Evolutionary conservation across 2,888 invertebrate genomes (phyloP).

Genomic region (Meandrusa payeni): DNA sequence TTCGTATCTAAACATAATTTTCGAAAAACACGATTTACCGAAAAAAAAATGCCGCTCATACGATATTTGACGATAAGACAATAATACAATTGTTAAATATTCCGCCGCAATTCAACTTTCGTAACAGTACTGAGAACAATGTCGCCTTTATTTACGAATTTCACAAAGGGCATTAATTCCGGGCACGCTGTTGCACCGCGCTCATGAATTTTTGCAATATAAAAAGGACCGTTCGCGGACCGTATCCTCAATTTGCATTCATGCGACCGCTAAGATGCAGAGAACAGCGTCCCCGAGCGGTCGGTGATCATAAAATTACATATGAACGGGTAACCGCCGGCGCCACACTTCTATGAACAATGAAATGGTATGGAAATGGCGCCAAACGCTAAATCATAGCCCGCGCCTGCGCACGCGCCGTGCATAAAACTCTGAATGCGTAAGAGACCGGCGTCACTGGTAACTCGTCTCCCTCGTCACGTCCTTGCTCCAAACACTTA

Average conservation of each 20-base stretch:
- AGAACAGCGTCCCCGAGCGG: conserved; percentile 58
- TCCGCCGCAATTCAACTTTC: conserved; percentile 50
- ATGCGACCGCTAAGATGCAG: conserved; percentile 49
- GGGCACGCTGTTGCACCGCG: conserved; percentile 49
- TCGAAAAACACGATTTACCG: no score
- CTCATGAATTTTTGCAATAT: conserved; percentile 63
- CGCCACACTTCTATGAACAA: conserved; percentile 77
- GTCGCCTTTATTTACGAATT: conserved; percentile 36
- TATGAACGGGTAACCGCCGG: conserved; percentile 62
- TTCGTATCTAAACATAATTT: no score
- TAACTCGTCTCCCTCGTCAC: conserved; percentile 17
- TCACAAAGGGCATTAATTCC: conserved; percentile 41
- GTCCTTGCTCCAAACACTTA: conserved; percentile 1
- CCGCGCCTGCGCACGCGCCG: conserved; percentile 55
- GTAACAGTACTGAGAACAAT: conserved; percentile 31
- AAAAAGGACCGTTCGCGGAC: conserved; percentile 44
- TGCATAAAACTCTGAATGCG: conserved; percentile 44
- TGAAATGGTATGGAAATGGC: conserved; percentile 70
- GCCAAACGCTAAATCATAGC: conserved; percentile 66
- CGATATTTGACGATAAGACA: no score
- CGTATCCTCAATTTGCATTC: conserved; percentile 52
- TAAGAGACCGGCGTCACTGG: conserved; percentile 39
- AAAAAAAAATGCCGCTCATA: no score
- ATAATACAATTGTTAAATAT: no score
- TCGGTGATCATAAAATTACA: conserved; percentile 68